Base-by-base conservation (phyloP, 37 sponge, comb jelly and placozoan species). In the Petrosia ficiformis region DNA sequence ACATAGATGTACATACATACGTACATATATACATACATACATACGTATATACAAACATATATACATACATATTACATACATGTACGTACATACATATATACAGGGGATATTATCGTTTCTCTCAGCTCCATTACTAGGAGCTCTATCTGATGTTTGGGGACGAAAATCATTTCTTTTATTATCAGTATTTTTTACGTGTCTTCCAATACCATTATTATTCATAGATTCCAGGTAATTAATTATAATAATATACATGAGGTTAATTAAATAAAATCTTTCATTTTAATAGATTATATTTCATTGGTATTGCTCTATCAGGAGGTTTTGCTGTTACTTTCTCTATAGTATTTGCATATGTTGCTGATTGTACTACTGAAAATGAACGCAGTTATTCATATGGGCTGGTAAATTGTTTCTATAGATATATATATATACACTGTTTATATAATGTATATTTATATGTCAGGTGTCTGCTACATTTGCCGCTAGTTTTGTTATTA, bases 61-160 rank as follows among this genome's bases (percentile, higher is more conserved):
- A n/a, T n/a, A n/a, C n/a, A n/a, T n/a, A n/a, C n/a, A n/a, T n/a
- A n/a, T n/a, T n/a, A n/a, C n/a, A n/a, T n/a, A n/a, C n/a, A n/a
- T n/a, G n/a, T n/a, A n/a, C n/a, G n/a, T n/a, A n/a, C n/a, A n/a
- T n/a, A n/a, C n/a, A 19, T 48, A 8, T 48, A 19, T 48, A 48
- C 54, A 95, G 96, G 96, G 96, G 16, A 76, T 95, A 35, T 87
- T 95, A 33, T 92, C 96, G 0, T 95, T 95, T 57, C 70, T 95
- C 30, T 88, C 88, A 48, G 92, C 96, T 31, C 96, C 96, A 2
- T 80, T 95, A 28, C 66, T 95, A 57, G 96, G 96, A n/a, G 92
- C 92, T 31, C 80, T 95, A n/a, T 95, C 96, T 34, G 96, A 95
- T 82, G 89, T 71, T 5, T 91, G 89, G 90, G 96, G 96, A 1